A percentile compares a stretch with the other conserved stretches of the same genome.
phyloP scores from a whole-genome alignment of 53 echinoderm and acorn worm species.

The Paracentrotus lividus region DNA sequence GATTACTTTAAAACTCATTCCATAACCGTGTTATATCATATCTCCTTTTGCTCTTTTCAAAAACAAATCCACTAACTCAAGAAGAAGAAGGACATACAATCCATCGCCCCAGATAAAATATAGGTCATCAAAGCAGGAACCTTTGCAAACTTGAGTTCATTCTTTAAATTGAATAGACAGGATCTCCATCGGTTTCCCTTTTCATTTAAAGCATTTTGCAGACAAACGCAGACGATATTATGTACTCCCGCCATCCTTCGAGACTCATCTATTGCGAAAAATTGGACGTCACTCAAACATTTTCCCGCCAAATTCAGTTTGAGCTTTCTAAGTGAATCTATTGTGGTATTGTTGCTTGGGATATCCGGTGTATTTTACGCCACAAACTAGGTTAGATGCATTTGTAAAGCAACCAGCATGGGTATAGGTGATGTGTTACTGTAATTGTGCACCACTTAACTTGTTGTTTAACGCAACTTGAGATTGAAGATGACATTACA shows the following conservation, averaged over 20 bases:
- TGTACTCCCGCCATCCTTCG: not conserved
- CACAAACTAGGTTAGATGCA: not conserved
- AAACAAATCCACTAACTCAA: not conserved
- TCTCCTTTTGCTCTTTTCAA: not conserved
- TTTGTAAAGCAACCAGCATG: not conserved
- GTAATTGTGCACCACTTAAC: conserved; percentile 5
- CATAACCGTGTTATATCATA: not conserved
- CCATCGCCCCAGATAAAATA: not conserved
- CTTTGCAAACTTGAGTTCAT: not conserved
- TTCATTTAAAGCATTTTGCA: conserved; percentile 20
- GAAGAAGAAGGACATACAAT: not conserved
- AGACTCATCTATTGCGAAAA: not conserved
- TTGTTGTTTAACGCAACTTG: not conserved
- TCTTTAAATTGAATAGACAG: not conserved
- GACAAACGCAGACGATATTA: not conserved
- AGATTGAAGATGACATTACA: not conserved
- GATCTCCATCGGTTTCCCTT: not conserved
- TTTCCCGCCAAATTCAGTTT: conserved; percentile 33
- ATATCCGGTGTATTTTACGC: not conserved
- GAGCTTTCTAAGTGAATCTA: conserved; percentile 17
- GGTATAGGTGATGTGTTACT: not conserved
- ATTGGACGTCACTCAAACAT: not conserved
- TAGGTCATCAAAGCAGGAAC: not conserved
- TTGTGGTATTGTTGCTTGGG: not conserved
- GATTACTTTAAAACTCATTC: not conserved